Conservation (phyloP, 2,888 invertebrate species). For the Drosophila emarginata region DNA sequence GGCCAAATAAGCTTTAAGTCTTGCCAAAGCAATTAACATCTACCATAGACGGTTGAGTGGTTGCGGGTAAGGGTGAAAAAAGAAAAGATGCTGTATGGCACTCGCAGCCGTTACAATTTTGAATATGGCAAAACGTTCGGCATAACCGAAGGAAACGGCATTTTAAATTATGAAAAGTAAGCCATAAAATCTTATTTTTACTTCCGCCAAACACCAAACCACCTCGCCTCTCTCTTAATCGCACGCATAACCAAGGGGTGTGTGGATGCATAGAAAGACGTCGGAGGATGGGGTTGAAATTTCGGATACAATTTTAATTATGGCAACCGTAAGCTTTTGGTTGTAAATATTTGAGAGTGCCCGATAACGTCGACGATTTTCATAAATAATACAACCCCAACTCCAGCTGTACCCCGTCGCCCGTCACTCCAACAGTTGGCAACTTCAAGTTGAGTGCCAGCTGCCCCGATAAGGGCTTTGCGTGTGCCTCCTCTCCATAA, state of each 20-base stretch:
- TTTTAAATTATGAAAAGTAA: slow-evolving; percentile 79
- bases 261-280: background rate
- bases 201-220: slow-evolving; percentile 42
- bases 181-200: slow-evolving; percentile 79
- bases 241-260: background rate
- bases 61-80: background rate
- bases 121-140: background rate
- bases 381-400: slow-evolving; percentile 76
- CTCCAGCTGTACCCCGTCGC: slow-evolving; percentile 3
- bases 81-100: slow-evolving; percentile 12
- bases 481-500: slow-evolving; percentile 35
- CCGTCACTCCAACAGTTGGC: slow-evolving; percentile 44
- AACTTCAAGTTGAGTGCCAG: slow-evolving; percentile 38
- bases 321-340: slow-evolving; percentile 81
- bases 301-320: slow-evolving; percentile 82
- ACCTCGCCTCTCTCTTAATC: background rate
- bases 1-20: slow-evolving; percentile 51
- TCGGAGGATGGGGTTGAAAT: slow-evolving; percentile 55
- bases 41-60: background rate
- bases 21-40: slow-evolving; percentile 53
- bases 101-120: slow-evolving; percentile 29
- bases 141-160: slow-evolving; percentile 28
- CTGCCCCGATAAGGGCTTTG: slow-evolving; percentile 54
- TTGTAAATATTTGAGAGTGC: slow-evolving; percentile 81
- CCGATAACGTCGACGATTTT: slow-evolving; percentile 80